These are phyloP conservation scores for Steinernema carpocapsae DNA, from an alignment of 2,888 invertebrate genomes.

Conservation along the genomic window DNA sequence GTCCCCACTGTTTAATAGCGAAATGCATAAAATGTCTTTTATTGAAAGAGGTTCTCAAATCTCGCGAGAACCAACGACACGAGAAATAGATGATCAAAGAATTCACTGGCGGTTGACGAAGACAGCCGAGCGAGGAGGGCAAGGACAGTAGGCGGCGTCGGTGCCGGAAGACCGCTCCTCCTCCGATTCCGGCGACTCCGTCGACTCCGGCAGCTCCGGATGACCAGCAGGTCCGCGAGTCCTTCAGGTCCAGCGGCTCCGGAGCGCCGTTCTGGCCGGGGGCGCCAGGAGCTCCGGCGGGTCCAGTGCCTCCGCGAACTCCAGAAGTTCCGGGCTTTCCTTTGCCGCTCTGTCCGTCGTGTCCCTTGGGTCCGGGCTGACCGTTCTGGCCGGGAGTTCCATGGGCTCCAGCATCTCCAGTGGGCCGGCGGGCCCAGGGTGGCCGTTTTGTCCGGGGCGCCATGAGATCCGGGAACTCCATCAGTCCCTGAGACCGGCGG, in stretches of 20 bases:
- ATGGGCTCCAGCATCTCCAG: too few relatives aligned
- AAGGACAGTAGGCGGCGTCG: slow-evolving; percentile 21
- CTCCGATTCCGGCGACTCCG: not conserved
- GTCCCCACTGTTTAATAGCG: too few relatives aligned
- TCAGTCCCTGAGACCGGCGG: slow-evolving; percentile 52
- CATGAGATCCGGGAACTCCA: slow-evolving; percentile 47
- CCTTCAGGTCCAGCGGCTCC: slow-evolving; percentile 37
- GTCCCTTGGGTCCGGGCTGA: slow-evolving; percentile 43
- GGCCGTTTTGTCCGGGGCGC: not conserved
- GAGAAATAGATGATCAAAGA: too few relatives aligned
- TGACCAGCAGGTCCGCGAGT: not conserved
- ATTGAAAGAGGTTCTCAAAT: too few relatives aligned
- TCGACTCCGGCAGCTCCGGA: slow-evolving; percentile 7
- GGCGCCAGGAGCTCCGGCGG: slow-evolving; percentile 42
- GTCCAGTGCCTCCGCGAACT: not conserved
- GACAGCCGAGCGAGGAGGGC: slow-evolving; percentile 25
- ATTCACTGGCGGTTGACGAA: too few relatives aligned
- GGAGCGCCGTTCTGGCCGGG: slow-evolving; percentile 32
- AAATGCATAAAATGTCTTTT: too few relatives aligned
- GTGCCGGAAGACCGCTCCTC: slow-evolving; percentile 3
- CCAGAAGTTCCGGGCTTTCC: not conserved
- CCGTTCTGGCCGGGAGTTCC: slow-evolving; percentile 47
- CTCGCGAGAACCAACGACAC: too few relatives aligned
- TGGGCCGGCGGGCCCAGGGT: slow-evolving; percentile 26
- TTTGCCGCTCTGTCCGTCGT: slow-evolving; percentile 24